Evolutionary conservation across 2,888 invertebrate genomes (phyloP).

Genomic region (Machimus rusticus): DNA sequence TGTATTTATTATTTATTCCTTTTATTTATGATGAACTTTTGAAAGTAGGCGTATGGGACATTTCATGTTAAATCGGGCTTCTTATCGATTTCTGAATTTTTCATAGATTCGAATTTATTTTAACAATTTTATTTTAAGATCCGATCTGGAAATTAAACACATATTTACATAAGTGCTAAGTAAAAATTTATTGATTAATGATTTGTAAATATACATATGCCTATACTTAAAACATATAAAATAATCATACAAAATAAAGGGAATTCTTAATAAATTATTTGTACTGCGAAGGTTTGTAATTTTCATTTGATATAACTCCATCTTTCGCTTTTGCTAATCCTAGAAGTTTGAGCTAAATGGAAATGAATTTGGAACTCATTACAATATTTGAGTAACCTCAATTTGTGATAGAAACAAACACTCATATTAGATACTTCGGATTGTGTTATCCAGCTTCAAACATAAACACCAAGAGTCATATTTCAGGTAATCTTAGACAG

Average conservation of each 20-base stretch:
- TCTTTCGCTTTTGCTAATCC: neutral
- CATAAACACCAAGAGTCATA: neutral
- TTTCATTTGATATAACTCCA: neutral
- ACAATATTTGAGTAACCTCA: neutral
- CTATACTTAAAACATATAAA: neutral
- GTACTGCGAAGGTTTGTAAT: neutral
- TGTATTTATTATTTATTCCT: neutral
- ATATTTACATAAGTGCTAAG: too few species aligned
- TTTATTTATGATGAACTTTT: too few species aligned
- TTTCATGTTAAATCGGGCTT: too few species aligned
- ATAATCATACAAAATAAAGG: too few species aligned
- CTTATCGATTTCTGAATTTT: too few species aligned
- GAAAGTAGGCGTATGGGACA: too few species aligned
- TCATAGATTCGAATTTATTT: too few species aligned
- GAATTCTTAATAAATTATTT: neutral
- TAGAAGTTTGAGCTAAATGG: neutral
- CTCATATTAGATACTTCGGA: neutral
- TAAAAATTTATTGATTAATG: too few species aligned
- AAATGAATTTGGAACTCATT: neutral
- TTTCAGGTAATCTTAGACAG: neutral
- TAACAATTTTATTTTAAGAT: too few species aligned
- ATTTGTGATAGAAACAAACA: neutral
- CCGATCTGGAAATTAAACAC: too few species aligned
- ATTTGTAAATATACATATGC: too few species aligned
- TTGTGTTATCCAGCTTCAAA: neutral